A percentile compares a stretch with the other conserved stretches of the same genome.
Evolutionary conservation across 1,140 invertebrate genomes (phyloP).

Genomic region (Drosophila chauvacae): DNA sequence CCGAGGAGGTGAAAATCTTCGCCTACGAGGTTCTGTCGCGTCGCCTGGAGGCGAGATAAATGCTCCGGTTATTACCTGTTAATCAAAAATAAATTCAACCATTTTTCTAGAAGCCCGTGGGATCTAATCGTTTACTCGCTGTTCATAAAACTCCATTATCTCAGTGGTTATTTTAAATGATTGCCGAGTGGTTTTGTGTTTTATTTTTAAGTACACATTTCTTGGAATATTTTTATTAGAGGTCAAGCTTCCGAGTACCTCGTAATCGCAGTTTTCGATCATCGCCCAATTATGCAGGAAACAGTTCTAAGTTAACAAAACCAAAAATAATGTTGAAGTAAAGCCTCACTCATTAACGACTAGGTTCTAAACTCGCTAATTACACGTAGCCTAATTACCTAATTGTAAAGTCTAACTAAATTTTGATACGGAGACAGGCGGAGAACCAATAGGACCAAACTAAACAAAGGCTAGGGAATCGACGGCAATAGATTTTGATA

Average conservation of each 20-base stretch:
- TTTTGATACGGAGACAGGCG: constrained; percentile 36
- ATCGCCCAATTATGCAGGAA: constrained; percentile 53
- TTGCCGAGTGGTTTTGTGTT: background rate
- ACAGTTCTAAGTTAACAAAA: constrained; percentile 76
- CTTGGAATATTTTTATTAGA: background rate
- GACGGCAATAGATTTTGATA: constrained; percentile 65
- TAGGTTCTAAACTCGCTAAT: constrained; percentile 54
- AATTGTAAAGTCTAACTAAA: constrained; percentile 69
- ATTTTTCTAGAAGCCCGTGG: constrained; percentile 33
- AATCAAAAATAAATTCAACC: constrained; percentile 40
- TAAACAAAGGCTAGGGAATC: constrained; percentile 48
- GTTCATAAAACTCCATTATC: constrained; percentile 30
- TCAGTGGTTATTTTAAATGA: constrained; percentile 14
- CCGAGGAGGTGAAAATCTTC: constrained; percentile 86
- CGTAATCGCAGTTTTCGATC: constrained; percentile 52
- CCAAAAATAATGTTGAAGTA: constrained; percentile 30
- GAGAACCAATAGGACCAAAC: constrained; percentile 79
- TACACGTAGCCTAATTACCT: constrained; percentile 53
- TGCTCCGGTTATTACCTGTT: background rate
- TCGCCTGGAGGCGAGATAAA: constrained; percentile 54
- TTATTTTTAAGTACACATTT: constrained; percentile 1
- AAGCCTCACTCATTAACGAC: constrained; percentile 30
- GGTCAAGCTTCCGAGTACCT: background rate
- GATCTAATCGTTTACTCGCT: constrained; percentile 14
- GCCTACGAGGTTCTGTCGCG: constrained; percentile 74